These are phyloP conservation scores for Lethenteron camtschaticum DNA, from an alignment of 2,113 vertebrate genomes.

Conservation along the genomic window DNA sequence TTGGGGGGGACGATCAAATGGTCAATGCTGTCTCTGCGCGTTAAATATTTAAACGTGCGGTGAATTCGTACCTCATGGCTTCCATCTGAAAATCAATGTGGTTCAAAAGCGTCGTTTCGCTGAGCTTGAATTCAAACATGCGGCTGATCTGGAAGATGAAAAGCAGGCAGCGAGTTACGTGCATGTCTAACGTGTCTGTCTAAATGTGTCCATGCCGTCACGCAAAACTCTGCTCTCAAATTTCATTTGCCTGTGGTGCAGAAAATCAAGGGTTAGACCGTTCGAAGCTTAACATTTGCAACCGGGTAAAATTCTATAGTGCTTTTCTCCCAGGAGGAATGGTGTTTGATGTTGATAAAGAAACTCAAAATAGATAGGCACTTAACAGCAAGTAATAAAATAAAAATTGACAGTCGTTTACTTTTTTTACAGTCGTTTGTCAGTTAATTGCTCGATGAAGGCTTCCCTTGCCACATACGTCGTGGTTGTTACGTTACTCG, in stretches of 20 bases:
- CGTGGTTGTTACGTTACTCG: too few relatives aligned
- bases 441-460: too few relatives aligned
- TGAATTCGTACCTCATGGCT: neutral
- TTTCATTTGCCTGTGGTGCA: neutral
- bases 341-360: too few relatives aligned
- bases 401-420: too few relatives aligned
- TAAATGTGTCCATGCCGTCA: neutral
- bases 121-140: neutral
- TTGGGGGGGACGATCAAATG: too few relatives aligned
- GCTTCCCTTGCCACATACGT: too few relatives aligned
- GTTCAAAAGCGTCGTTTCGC: neutral
- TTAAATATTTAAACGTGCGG: too few relatives aligned
- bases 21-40: too few relatives aligned
- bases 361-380: too few relatives aligned
- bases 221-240: neutral
- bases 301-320: neutral
- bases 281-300: neutral
- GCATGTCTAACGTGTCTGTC: neutral
- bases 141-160: constrained; percentile 1
- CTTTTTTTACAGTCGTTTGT: too few relatives aligned
- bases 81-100: constrained; percentile 3
- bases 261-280: neutral
- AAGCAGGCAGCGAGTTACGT: neutral
- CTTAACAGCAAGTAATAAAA: too few relatives aligned
- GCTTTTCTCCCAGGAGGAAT: too few relatives aligned